These are phyloP conservation scores for Neuroterus valhalla DNA, from an alignment of 1,140 invertebrate genomes.

Conservation along the genomic window DNA sequence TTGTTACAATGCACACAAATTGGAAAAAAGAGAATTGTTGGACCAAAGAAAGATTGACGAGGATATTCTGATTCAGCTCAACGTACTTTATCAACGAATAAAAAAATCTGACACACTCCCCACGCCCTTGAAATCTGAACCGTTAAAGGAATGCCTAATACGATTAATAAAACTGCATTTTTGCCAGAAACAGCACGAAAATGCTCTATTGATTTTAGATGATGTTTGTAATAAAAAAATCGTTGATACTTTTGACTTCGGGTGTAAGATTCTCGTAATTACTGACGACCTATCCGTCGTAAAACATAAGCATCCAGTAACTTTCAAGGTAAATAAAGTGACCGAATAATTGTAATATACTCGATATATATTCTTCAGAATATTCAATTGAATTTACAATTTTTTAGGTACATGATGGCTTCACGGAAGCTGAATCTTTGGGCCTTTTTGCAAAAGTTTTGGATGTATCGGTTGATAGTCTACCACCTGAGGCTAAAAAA, in stretches of 20 bases:
- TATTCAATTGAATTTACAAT: background rate
- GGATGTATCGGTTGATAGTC: constrained; percentile 69
- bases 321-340: constrained; percentile 56
- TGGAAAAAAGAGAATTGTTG: background rate
- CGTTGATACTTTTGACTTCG: constrained; percentile 80
- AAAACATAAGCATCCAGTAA: constrained; percentile 52
- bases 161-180: constrained; percentile 75
- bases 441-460: constrained; percentile 78
- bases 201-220: constrained; percentile 80
- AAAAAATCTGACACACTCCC: constrained; percentile 55
- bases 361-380: background rate
- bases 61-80: constrained; percentile 69
- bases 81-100: constrained; percentile 66
- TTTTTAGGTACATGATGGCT: constrained; percentile 77
- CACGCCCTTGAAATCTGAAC: constrained; percentile 46
- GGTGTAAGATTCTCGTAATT: constrained; percentile 81
- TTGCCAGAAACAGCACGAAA: constrained; percentile 68
- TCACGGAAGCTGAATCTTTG: constrained; percentile 79
- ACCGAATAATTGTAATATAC: background rate
- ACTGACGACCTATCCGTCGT: constrained; percentile 78
- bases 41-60: constrained; percentile 55
- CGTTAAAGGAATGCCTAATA: constrained; percentile 59
- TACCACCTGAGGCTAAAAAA: constrained; percentile 77
- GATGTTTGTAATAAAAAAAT: constrained; percentile 78
- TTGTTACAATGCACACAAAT: constrained; percentile 42